Conservation (phyloP, 2,888 invertebrate species). For the Cancer borealis region DNA sequence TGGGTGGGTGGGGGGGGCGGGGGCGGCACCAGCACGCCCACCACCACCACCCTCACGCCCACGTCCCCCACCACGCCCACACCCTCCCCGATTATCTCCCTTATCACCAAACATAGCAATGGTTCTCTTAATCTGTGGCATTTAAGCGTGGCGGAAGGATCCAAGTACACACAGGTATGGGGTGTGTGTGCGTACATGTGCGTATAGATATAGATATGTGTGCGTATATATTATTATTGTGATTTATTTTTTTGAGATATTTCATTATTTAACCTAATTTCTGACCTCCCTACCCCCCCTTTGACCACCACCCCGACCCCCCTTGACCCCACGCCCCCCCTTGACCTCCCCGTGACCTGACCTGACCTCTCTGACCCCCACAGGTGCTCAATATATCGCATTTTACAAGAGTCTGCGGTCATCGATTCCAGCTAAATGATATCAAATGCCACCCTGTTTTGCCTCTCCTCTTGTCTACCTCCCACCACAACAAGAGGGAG, state of each 20-base stretch:
- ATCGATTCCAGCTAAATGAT: slow-evolving; percentile 97
- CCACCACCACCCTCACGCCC: slow-evolving; percentile 97
- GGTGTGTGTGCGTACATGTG: slow-evolving; percentile 74
- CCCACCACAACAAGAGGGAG: slow-evolving; percentile 91
- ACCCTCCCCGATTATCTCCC: slow-evolving; percentile 91
- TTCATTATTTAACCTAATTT: too few relatives aligned
- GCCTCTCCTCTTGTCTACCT: slow-evolving; percentile 96
- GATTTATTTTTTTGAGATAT: too few relatives aligned
- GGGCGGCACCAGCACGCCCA: slow-evolving; percentile 84
- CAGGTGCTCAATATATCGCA: slow-evolving; percentile 97
- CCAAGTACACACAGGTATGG: slow-evolving; percentile 87
- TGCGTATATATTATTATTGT: not conserved
- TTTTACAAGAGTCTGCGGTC: slow-evolving; percentile 97
- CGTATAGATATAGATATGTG: not conserved
- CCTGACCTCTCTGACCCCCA: too few relatives aligned
- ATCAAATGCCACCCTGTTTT: slow-evolving; percentile 99
- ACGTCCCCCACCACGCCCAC: slow-evolving; percentile 93
- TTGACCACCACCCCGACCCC: too few relatives aligned
- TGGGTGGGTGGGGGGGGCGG: too few relatives aligned
- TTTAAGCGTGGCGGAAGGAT: slow-evolving; percentile 95
- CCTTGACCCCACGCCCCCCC: too few relatives aligned
- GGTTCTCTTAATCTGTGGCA: slow-evolving; percentile 99
- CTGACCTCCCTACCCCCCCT: too few relatives aligned
- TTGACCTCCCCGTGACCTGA: too few relatives aligned
- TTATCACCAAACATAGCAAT: slow-evolving; percentile 98